Percentiles rank a stretch among this genome's conserved stretches.
Evolutionary conservation across 2,888 invertebrate genomes (phyloP).

Genomic region (Entomobrya proxima): DNA sequence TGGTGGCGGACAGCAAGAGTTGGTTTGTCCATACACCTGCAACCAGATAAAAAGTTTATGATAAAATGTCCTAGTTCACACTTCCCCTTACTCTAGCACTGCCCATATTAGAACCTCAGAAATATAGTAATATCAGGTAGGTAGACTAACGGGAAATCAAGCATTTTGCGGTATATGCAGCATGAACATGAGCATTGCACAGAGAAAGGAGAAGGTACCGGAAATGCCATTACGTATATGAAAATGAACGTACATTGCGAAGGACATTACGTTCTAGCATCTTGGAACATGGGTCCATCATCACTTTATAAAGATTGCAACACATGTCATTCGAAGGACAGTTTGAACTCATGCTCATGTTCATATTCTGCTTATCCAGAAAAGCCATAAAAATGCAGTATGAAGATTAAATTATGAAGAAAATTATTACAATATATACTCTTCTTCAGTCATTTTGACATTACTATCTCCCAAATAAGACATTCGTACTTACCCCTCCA

Average conservation of each 20-base stretch:
- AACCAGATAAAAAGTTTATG: background rate
- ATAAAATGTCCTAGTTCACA: too few species aligned
- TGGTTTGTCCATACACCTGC: constrained; percentile 74
- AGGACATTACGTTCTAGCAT: constrained; percentile 73
- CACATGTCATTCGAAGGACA: constrained; percentile 48
- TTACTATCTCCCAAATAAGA: too few species aligned
- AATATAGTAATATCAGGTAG: too few species aligned
- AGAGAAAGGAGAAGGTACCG: constrained; percentile 8
- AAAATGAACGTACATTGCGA: constrained; percentile 46
- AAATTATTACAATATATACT: background rate
- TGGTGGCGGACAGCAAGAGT: constrained; percentile 68
- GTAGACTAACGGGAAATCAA: too few species aligned
- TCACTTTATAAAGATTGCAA: constrained; percentile 62
- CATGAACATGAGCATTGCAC: constrained; percentile 54
- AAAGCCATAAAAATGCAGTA: constrained; percentile 34
- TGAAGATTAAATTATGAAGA: background rate
- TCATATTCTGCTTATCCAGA: constrained; percentile 32
- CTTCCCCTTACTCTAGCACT: too few species aligned
- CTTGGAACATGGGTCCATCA: constrained; percentile 72
- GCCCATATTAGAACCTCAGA: too few species aligned
- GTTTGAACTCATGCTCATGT: constrained; percentile 34
- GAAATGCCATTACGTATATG: background rate
- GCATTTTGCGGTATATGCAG: constrained; percentile 26
- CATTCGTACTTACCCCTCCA: constrained; percentile 53
- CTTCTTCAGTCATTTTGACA: too few species aligned